Base-by-base conservation (phyloP, 2,888 invertebrate species). In the Zhengitettix transpicula region DNA sequence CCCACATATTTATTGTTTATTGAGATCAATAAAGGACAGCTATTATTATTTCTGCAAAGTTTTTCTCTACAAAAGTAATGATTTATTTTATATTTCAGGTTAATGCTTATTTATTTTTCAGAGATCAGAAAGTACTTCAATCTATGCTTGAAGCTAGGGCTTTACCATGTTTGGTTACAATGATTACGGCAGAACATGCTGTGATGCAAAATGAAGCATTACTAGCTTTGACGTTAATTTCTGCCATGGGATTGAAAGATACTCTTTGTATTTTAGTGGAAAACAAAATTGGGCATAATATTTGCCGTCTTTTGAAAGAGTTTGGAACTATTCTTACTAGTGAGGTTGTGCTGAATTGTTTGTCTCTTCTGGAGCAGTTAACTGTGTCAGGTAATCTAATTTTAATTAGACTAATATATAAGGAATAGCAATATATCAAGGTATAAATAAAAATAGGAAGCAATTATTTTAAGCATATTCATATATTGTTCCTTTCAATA, bases 161-260 rank as follows among this genome's bases (percentile, higher is more conserved):
- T 62, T 74, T 91, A 42, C 81, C 82, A 59, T 83, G 85, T 67
- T 75, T 94, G 66, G 84, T 89, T 12, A 82, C 82, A 72, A 92
- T 94, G 93, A 76, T 89, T 64, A 80, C 84, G 8, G 86, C 89
- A 3, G 86, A 88, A 67, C 89, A 92, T 74, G 77, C 85, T 10
- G 82, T 92, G 41, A 94, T 94, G 94, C 89, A 89, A 71, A 87
- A 86, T 70, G 89, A 90, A 74, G 86, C 89, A 0, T 78, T 89
- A 60, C 76, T 85, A 66, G 83, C 88, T 44, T 75, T 89, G 59
- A 84, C 82, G 64, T 78, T 89, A 51, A 73, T 88, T 11, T 73
- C 74, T 42, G 69, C 71, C 1, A 71, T 73, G 56, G 71, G 71
- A 59, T 67, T 72, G 16, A 47, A 62, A 1, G 69, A 70, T 51